Percentiles rank a stretch among this genome's conserved stretches.
Conservation (phyloP, 2,113 vertebrate genomes). For the Hyaena hyaena region DNA sequence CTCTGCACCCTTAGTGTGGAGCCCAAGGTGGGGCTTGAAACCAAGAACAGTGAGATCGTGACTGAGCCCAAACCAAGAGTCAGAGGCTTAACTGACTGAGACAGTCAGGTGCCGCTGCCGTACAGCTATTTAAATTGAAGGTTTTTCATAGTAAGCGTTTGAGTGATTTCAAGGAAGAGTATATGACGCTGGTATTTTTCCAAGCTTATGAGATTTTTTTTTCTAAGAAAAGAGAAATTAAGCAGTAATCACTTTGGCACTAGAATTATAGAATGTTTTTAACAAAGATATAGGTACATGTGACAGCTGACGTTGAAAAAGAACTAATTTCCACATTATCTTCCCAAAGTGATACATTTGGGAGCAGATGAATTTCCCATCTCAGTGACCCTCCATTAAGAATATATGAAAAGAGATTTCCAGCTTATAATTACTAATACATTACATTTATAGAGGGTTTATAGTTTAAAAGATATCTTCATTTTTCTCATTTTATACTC, state of each 20-base stretch:
- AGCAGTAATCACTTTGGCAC: not conserved
- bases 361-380: not conserved
- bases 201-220: not conserved
- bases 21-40: too few species aligned
- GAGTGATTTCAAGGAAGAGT: not conserved
- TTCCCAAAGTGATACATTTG: not conserved
- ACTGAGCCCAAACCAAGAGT: too few species aligned
- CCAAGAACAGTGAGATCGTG: too few species aligned
- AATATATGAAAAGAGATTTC: not conserved
- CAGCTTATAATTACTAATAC: not conserved
- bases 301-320: not conserved
- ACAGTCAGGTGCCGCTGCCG: too few species aligned
- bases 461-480: not conserved
- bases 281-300: not conserved
- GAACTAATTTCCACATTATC: not conserved
- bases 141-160: not conserved
- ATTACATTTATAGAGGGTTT: not conserved
- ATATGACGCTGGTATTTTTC: not conserved
- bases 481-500: not conserved
- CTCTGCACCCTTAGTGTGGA: too few species aligned
- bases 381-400: not conserved
- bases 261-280: not conserved
- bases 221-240: not conserved
- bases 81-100: too few species aligned
- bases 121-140: not conserved